Base-by-base conservation (phyloP, 2,113 vertebrate species). In the Ceyx cyanopectus region DNA sequence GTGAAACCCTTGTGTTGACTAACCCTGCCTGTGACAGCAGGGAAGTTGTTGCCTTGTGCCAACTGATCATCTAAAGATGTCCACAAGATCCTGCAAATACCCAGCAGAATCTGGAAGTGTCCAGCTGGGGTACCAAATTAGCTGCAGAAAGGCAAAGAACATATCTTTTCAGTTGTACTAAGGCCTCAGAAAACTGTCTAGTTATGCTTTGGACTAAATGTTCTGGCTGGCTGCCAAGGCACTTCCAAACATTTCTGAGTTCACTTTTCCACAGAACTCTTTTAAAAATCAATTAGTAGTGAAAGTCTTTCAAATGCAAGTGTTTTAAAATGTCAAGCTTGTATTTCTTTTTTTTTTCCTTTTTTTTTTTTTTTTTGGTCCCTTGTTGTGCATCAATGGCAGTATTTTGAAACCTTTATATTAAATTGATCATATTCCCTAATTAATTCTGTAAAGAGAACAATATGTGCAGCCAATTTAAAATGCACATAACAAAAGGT, bases 241-340 rank as follows among this genome's bases (percentile, higher is more conserved):
- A 75, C 81, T 97, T 98, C 94, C 93, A 98, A 97, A 98, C 97
- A 98, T 97, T 97, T 97, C 95, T 95, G 89, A 97, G 92, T 94
- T 97, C 92, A 96, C 92, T 97, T 97, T 98, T 98, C 88, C 81
- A 97, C 73, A 95, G 94, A 97, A 98, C 96, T 98, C 95, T 97
- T 97, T 98, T 97, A 98, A 98, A 98, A 98, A 97, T 98, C 98
- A 98, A 98, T 98, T 98, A 98, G 95, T 97, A 96, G 90, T 95
- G 94, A 96, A 97, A 97, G 95, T 96, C 97, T 97, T 98, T 96
- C 95, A 97, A 96, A 97, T 96, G 94, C 66, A 94, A 94, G 93
- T 97, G 94, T 97, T 98, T 98, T 96, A 97, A 98, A 97, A 98
- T 97, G 97, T 97, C 97, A 98, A 91, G 85, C 89, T 86, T 96